Conservation (phyloP, 2,888 invertebrate species). For the Tenthredo notha region DNA sequence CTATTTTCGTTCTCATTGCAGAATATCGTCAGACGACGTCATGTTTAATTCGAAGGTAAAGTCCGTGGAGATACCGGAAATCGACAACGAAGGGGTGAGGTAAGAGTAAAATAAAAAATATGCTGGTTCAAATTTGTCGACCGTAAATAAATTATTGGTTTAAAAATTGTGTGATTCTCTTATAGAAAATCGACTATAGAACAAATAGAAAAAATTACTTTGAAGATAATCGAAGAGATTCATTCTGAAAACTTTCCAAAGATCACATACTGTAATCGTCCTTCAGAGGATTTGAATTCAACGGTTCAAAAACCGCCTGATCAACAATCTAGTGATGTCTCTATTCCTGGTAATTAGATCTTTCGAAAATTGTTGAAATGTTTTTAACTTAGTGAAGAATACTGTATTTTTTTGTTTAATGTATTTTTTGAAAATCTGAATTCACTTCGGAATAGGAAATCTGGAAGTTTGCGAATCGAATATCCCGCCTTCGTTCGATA, state of each 20-base stretch:
- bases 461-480: background rate
- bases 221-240: constrained; percentile 6
- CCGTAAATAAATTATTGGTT: background rate
- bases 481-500: background rate
- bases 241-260: constrained; percentile 21
- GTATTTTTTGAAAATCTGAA: background rate
- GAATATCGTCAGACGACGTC: background rate
- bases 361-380: background rate
- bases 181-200: constrained; percentile 29
- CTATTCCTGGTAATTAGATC: background rate
- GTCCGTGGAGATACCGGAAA: constrained; percentile 11
- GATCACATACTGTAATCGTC: background rate
- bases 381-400: background rate
- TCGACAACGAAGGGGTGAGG: background rate
- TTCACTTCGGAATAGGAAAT: background rate
- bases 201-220: constrained; percentile 23
- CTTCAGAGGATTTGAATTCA: background rate
- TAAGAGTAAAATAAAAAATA: background rate
- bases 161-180: background rate
- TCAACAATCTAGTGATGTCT: background rate
- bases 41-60: constrained; percentile 10
- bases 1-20: background rate
- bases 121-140: background rate
- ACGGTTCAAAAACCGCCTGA: background rate
- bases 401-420: background rate